A percentile compares a stretch with the other conserved stretches of the same genome.
Evolutionary conservation across 2,113 vertebrate species (phyloP).

Genomic region (Eulemur rufifrons): DNA sequence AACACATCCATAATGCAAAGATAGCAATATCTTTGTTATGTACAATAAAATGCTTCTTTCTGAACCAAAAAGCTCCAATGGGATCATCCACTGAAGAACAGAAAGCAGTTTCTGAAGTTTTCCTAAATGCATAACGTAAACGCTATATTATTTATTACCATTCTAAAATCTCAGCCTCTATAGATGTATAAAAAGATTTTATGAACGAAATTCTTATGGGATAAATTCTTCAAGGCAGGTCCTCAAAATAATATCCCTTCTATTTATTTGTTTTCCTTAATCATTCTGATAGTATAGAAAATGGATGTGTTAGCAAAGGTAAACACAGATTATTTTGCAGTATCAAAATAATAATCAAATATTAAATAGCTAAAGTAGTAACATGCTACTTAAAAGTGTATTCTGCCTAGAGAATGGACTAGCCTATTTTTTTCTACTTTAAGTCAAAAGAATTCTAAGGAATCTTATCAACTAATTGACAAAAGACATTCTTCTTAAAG

Average conservation of each 20-base stretch:
- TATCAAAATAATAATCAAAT: conserved; percentile 29
- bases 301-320: background rate
- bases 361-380: background rate
- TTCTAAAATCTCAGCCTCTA: background rate
- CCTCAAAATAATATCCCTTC: background rate
- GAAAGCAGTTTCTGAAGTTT: background rate
- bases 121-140: conserved; percentile 31
- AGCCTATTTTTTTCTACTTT: background rate
- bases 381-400: background rate
- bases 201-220: background rate
- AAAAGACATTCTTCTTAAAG: conserved; percentile 37
- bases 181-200: background rate
- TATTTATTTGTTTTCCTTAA: conserved; percentile 1
- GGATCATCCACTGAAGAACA: conserved; percentile 3
- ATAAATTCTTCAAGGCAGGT: background rate
- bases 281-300: conserved; percentile 6
- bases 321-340: background rate
- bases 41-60: conserved; percentile 33
- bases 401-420: background rate
- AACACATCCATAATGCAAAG: conserved; percentile 7
- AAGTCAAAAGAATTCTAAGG: conserved; percentile 13
- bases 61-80: conserved; percentile 12
- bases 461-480: background rate
- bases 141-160: conserved; percentile 10
- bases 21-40: background rate